A percentile compares a stretch with the other conserved stretches of the same genome.
These are phyloP conservation scores for Toxostoma redivivum DNA, from an alignment of 2,113 vertebrate genomes.

Conservation along the genomic window DNA sequence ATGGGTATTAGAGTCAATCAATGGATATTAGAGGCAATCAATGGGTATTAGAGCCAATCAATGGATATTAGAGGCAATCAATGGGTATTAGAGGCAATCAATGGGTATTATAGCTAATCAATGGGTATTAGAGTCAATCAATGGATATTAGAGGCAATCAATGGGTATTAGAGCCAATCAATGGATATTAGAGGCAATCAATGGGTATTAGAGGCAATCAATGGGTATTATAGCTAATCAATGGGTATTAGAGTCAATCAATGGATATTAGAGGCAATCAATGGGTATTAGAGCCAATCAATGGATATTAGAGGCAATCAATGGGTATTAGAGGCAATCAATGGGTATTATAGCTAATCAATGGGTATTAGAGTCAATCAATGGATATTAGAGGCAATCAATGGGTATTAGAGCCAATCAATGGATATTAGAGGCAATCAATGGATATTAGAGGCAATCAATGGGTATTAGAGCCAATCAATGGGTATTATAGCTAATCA, in stretches of 20 bases:
- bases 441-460: background rate
- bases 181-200: background rate
- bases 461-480: background rate
- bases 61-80: background rate
- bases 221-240: background rate
- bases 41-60: too few relatives aligned
- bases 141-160: background rate
- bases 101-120: background rate
- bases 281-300: too few relatives aligned
- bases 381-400: background rate
- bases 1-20: background rate
- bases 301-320: background rate
- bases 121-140: background rate
- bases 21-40: background rate
- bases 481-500: too few relatives aligned
- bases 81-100: background rate
- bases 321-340: background rate
- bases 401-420: too few relatives aligned
- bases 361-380: background rate
- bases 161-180: background rate
- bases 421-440: background rate
- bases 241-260: background rate
- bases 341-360: too few relatives aligned
- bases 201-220: background rate
- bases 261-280: background rate